phyloP scores from a whole-genome alignment of 1,140 invertebrate genomes.

The Arion vulgaris region DNA sequence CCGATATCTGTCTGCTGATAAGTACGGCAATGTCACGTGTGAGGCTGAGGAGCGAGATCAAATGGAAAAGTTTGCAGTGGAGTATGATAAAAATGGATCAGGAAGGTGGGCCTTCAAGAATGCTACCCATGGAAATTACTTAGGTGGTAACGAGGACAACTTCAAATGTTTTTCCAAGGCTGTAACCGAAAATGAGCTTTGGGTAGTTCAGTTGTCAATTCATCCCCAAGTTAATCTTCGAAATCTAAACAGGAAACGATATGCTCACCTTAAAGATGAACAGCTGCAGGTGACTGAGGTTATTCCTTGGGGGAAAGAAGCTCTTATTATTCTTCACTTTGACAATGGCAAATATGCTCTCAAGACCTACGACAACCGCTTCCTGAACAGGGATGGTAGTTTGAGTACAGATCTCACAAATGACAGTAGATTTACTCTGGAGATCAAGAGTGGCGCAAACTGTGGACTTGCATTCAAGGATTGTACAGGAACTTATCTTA shows the following conservation, averaged over 20 bases:
- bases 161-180: conserved; percentile 93
- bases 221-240: conserved; percentile 92
- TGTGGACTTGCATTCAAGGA: conserved; percentile 74
- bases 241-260: conserved; percentile 93
- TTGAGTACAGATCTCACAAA: conserved; percentile 81
- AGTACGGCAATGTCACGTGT: conserved; percentile 95
- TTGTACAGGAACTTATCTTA: conserved; percentile 87
- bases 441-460: conserved; percentile 89
- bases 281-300: conserved; percentile 94
- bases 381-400: conserved; percentile 85
- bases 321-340: conserved; percentile 94
- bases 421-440: conserved; percentile 92
- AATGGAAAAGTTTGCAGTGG: conserved; percentile 86
- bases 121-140: conserved; percentile 89
- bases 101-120: conserved; percentile 95
- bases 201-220: conserved; percentile 94
- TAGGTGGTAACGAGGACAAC: conserved; percentile 92
- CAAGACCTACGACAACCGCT: conserved; percentile 96
- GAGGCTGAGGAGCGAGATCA: conserved; percentile 82
- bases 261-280: conserved; percentile 92
- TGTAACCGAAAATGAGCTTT: conserved; percentile 87
- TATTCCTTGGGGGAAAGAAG: conserved; percentile 97
- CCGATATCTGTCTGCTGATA: conserved; percentile 79
- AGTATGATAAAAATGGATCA: conserved; percentile 78
- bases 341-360: conserved; percentile 93